These are phyloP conservation scores for Polylopha cassiicola DNA, from an alignment of 2,888 invertebrate species.

Conservation along the genomic window DNA sequence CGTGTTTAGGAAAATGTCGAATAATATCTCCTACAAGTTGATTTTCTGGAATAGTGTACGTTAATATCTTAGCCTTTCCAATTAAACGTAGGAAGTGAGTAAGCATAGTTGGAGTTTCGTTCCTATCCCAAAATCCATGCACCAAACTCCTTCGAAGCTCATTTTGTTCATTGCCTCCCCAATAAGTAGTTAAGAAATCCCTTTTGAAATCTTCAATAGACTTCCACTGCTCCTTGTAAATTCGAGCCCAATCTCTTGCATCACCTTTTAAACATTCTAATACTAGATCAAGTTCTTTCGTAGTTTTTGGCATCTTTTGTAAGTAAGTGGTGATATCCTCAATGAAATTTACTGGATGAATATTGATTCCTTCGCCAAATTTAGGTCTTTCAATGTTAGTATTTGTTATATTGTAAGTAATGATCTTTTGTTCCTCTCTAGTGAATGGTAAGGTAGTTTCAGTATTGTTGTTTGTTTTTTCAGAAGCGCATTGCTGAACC, in stretches of 20 bases:
- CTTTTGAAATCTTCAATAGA: background rate
- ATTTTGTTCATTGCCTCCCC: constrained; percentile 5
- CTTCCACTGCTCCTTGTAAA: background rate
- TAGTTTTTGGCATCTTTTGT: background rate
- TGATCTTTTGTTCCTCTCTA: too few species aligned
- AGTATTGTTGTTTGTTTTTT: too few species aligned
- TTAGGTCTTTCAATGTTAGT: background rate
- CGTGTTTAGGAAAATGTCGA: background rate
- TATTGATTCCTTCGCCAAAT: background rate
- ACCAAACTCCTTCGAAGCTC: background rate
- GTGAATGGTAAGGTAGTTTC: too few species aligned
- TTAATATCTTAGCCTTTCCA: background rate
- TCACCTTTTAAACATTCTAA: background rate
- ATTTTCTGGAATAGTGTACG: background rate
- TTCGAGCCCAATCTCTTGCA: constrained; percentile 2
- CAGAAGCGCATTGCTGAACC: too few species aligned
- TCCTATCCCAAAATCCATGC: background rate
- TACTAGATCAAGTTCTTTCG: background rate
- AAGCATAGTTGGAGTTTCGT: background rate
- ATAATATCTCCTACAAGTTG: constrained; percentile 1
- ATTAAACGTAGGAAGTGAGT: background rate
- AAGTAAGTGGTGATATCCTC: background rate
- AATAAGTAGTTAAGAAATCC: constrained; percentile 1
- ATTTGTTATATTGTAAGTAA: background rate
- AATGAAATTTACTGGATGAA: background rate